A percentile compares a stretch with the other conserved stretches of the same genome.
These are phyloP conservation scores for Micropterix aruncella DNA, from an alignment of 2,888 invertebrate species.

Conservation along the genomic window DNA sequence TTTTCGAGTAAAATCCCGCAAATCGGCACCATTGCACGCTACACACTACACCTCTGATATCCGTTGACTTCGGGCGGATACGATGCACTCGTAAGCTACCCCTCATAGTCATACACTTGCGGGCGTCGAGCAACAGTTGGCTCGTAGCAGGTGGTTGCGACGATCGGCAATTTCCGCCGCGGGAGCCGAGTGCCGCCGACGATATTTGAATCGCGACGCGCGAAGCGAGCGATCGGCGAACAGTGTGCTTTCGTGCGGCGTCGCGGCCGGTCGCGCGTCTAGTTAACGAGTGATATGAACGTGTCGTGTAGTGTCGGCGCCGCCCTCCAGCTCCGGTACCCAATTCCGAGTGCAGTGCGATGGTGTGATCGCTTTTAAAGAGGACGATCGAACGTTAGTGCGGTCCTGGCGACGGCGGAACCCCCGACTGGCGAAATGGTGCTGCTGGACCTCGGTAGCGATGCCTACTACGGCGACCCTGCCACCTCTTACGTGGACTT, in stretches of 20 bases:
- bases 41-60: too few species aligned
- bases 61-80: too few species aligned
- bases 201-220: not conserved
- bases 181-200: not conserved
- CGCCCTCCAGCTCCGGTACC: not conserved
- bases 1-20: too few species aligned
- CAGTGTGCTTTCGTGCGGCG: not conserved
- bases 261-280: not conserved
- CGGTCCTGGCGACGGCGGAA: not conserved
- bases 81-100: too few species aligned
- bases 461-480: not conserved
- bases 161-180: not conserved
- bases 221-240: not conserved
- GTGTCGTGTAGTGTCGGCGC: not conserved
- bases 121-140: not conserved
- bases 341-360: not conserved
- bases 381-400: not conserved
- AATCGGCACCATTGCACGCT: too few species aligned
- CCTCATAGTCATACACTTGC: too few species aligned
- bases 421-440: not conserved
- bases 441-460: not conserved
- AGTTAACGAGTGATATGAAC: not conserved
- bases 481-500: not conserved
- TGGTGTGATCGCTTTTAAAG: not conserved
- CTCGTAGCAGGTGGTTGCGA: not conserved